Base-by-base conservation (phyloP, 2,888 invertebrate genomes). In the Silvanus unidentatus region DNA sequence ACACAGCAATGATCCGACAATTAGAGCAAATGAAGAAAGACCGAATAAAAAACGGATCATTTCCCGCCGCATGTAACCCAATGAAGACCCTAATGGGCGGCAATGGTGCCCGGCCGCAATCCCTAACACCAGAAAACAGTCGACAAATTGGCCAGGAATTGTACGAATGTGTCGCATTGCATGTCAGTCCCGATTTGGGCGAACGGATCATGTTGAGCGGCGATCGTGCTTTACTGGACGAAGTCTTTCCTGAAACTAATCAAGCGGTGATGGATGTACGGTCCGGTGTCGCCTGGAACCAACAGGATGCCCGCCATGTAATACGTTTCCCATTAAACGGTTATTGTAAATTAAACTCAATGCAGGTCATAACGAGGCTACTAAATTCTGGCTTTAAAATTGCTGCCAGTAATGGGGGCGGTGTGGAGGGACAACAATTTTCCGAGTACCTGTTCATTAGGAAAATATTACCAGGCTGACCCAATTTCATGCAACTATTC, bases 391-490 rank as follows among this genome's bases (percentile, higher is more conserved):
- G 85, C 41, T 91, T 90, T 70, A 78, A 78, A 54, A 79, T 91
- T 47, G 84, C 84, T 40, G 89, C 90, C 16, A 88, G 89, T 64
- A 88, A 86, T 59, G 90, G 90, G 0, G 89, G 89, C 13, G 89
- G 89, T 2, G 89, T 90, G 29, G 90, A 91, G 65, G 88, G 89
- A 3, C 90, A 90, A 65, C 90, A 90, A 72, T 91, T 90, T 74
- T 88, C 88, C 61, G 91, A 91, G 73, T 91, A 90, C 73, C 77
- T 91, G 62, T 85, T 91, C 69, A 82, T 86, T 49, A 76, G 87
- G 57, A 71, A 66, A 56, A 62, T 68, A 3, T 57, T 65, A 40
- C 68, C 68, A 4, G 71, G 70, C 55, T 72, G 67, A 71, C 50
- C 42, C 36, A 39, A 12, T 38, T 43, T 36, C 22, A 39, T 22